phyloP scores from a whole-genome alignment of 2,797 vertebrate genomes.

The Dermochelys coriacea region DNA sequence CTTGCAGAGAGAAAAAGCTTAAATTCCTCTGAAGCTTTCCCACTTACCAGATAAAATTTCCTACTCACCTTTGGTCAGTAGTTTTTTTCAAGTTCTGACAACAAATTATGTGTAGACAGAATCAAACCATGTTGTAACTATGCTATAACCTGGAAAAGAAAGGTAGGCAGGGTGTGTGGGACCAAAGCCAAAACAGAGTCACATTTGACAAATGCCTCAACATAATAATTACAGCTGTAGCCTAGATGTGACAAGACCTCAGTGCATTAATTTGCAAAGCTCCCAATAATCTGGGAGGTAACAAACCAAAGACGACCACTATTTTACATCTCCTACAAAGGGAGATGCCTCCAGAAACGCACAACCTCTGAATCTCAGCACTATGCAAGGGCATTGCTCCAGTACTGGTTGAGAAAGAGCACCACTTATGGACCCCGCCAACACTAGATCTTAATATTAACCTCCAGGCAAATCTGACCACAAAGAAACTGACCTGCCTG shows the following conservation, averaged over 20 bases:
- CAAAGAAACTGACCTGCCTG: background rate
- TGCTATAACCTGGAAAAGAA: background rate
- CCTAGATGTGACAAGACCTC: background rate
- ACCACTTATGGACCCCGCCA: background rate
- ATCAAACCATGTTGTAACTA: background rate
- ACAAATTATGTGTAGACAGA: background rate
- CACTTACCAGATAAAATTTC: background rate
- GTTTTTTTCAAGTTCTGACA: background rate
- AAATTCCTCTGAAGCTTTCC: background rate
- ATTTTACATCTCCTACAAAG: fast-evolving
- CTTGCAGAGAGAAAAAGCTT: background rate
- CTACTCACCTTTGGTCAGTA: background rate
- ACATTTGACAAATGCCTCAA: background rate
- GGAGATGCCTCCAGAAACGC: background rate
- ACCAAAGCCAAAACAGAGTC: constrained; percentile 5
- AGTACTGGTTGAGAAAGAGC: fast-evolving
- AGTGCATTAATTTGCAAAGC: background rate
- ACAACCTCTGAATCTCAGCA: background rate
- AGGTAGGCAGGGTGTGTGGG: background rate
- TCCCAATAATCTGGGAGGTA: background rate
- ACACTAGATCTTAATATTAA: background rate
- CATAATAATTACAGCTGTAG: background rate
- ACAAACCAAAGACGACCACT: background rate
- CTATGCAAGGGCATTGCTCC: fast-evolving
- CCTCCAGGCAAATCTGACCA: constrained; percentile 26